phyloP scores from a whole-genome alignment of 2,797 vertebrate genomes.

The Oreochromis mossambicus region DNA sequence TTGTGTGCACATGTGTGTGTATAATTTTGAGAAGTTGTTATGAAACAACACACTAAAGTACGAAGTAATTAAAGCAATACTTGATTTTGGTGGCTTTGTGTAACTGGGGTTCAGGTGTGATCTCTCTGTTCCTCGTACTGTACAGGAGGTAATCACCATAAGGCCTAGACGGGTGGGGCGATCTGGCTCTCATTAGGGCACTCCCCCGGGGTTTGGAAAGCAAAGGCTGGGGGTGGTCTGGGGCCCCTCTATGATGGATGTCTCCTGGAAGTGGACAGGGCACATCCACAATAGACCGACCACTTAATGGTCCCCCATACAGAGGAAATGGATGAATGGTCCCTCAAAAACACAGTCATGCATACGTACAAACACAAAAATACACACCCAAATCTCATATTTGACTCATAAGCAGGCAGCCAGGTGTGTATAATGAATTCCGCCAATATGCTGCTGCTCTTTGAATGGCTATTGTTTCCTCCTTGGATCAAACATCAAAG shows the following conservation, averaged over 20 bases:
- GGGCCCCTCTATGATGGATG: slow-evolving; percentile 77
- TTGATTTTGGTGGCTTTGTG: background rate
- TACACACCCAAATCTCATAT: slow-evolving; percentile 15
- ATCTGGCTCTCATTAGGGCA: slow-evolving; percentile 76
- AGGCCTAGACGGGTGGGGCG: slow-evolving; percentile 72
- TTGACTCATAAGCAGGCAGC: slow-evolving; percentile 18
- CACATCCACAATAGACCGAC: slow-evolving; percentile 71
- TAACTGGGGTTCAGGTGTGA: slow-evolving; percentile 67
- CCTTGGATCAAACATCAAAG: slow-evolving; percentile 26
- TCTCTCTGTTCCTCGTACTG: slow-evolving; percentile 38
- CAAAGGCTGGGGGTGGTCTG: slow-evolving; percentile 9
- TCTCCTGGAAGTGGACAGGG: slow-evolving; percentile 79
- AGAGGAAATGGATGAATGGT: slow-evolving; percentile 65
- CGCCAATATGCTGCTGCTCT: background rate
- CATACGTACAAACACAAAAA: slow-evolving; percentile 23
- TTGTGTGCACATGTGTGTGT: background rate
- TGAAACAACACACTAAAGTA: background rate
- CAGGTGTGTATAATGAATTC: slow-evolving; percentile 13
- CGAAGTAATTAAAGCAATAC: background rate
- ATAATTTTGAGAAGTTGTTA: background rate
- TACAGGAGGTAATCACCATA: slow-evolving; percentile 72
- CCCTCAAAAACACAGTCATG: slow-evolving; percentile 42
- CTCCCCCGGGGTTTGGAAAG: slow-evolving; percentile 56
- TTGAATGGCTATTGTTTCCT: slow-evolving; percentile 15
- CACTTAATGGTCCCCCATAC: slow-evolving; percentile 68